Evolutionary conservation across 2,113 vertebrate genomes (phyloP), one percentile per base, ranked within the genome.

Genomic region (Paedocypris sp.): DNA sequence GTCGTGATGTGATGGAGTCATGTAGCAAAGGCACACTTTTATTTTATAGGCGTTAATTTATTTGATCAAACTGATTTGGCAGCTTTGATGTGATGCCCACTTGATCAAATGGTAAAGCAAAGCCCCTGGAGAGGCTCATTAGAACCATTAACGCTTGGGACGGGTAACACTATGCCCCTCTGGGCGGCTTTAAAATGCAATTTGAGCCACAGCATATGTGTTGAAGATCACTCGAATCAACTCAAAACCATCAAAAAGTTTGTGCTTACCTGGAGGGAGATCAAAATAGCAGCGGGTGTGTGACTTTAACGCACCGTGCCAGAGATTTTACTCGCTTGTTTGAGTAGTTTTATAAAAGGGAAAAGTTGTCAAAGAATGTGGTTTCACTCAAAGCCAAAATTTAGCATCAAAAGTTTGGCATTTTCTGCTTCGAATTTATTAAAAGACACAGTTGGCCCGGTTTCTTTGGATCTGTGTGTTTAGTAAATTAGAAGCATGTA

Each of bases 31-130:
- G n/a, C n/a, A n/a, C n/a, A n/a, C n/a, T n/a, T n/a, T n/a, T n/a
- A n/a, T n/a, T n/a, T n/a, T n/a, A n/a, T n/a, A n/a, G n/a, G n/a
- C n/a, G n/a, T n/a, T n/a, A n/a, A n/a, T n/a, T n/a, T n/a, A n/a
- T n/a, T n/a, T n/a, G n/a, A 67, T 62, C 60, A 45, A 45, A 73
- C 71, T 69, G 64, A 69, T 75, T 63, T 19, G 13, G 38, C 46
- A 56, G 2, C 51, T 69, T 67, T 39, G 49, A 65, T 71, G 66
- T 69, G 74, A 72, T 47, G 51, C 70, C 67, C 33, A 76, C 77
- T 72, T 71, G n/a, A 62, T 80, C 78, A 75, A 73, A 35, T 20
- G 76, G 69, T 73, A 70, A 77, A 78, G 57, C 33, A 23, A 72
- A 16, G 53, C 68, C 71, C 64, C 60, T 68, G 75, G 72, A 63